Evolutionary conservation across 1,140 invertebrate species (phyloP).

Genomic region (Acyrthosiphon pisum): DNA sequence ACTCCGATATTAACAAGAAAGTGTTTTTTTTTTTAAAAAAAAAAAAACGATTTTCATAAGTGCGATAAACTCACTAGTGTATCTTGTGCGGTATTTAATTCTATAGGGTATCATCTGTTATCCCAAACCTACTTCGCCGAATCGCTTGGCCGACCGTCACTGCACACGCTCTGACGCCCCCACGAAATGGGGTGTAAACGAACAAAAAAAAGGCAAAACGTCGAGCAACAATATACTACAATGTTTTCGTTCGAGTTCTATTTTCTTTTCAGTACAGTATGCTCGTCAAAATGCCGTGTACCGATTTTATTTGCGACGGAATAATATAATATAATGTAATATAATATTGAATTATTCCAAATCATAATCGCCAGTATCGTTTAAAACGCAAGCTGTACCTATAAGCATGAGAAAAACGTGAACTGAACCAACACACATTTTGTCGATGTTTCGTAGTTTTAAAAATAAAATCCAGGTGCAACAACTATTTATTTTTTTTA

Average conservation of each 20-base stretch:
- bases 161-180: not conserved
- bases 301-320: not conserved
- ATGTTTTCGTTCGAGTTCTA: not conserved
- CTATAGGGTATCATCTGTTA: not conserved
- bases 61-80: not conserved
- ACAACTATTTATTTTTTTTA: not conserved
- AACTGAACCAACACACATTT: not conserved
- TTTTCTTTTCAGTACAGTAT: not conserved
- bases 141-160: not conserved
- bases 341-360: not conserved
- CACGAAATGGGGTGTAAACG: not conserved
- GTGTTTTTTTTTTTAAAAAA: not conserved
- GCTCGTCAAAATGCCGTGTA: not conserved
- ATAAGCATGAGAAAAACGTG: not conserved
- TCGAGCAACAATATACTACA: not conserved
- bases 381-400: not conserved
- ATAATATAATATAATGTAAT: not conserved
- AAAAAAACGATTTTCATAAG: not conserved
- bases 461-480: slow-evolving; percentile 6
- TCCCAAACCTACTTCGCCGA: not conserved
- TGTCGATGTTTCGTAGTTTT: not conserved
- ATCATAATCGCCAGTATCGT: not conserved
- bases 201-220: not conserved
- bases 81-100: not conserved
- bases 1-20: not conserved